Evolutionary conservation across 2,888 invertebrate species (phyloP).

Genomic region (Saturnia pavonia): DNA sequence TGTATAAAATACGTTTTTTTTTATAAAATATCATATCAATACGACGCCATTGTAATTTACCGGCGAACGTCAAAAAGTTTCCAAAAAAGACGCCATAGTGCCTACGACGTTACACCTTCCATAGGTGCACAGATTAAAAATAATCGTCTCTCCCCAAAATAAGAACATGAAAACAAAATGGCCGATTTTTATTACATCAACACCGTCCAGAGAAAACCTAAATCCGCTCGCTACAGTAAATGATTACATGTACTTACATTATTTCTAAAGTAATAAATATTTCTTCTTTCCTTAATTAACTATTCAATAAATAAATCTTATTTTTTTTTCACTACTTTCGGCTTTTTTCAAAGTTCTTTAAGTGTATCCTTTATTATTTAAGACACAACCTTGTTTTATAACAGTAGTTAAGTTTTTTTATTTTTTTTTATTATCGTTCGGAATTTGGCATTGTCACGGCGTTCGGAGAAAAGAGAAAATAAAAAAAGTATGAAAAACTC

Average conservation of each 20-base stretch:
- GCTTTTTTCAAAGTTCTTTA: conserved; percentile 54
- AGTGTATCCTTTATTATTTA: conserved; percentile 71
- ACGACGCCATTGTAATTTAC: conserved; percentile 42
- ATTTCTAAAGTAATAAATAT: conserved; percentile 75
- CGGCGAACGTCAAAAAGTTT: conserved; percentile 63
- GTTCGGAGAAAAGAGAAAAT: conserved; percentile 43
- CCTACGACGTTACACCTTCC: conserved; percentile 29
- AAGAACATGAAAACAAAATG: conserved; percentile 27
- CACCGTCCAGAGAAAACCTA: conserved; percentile 4
- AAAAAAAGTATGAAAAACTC: conserved; percentile 44
- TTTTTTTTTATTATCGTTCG: conserved; percentile 55
- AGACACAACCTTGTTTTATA: conserved; percentile 78
- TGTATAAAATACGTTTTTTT: conserved; percentile 76
- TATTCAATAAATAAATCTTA: conserved; percentile 77
- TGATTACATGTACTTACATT: conserved; percentile 66
- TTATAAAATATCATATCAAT: conserved; percentile 71
- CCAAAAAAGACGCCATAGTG: conserved; percentile 67
- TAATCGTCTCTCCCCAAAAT: conserved; percentile 25
- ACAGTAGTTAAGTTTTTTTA: conserved; percentile 64
- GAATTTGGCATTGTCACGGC: conserved; percentile 71
- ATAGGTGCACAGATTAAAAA: conserved; percentile 24
- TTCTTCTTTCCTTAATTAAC: conserved; percentile 72
- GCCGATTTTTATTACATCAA: neutral
- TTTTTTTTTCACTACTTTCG: conserved; percentile 63
- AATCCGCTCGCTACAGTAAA: conserved; percentile 69